Percentiles rank a stretch among this genome's conserved stretches.
Conservation (phyloP, 2,797 vertebrate genomes). For the Alectoris magna region DNA sequence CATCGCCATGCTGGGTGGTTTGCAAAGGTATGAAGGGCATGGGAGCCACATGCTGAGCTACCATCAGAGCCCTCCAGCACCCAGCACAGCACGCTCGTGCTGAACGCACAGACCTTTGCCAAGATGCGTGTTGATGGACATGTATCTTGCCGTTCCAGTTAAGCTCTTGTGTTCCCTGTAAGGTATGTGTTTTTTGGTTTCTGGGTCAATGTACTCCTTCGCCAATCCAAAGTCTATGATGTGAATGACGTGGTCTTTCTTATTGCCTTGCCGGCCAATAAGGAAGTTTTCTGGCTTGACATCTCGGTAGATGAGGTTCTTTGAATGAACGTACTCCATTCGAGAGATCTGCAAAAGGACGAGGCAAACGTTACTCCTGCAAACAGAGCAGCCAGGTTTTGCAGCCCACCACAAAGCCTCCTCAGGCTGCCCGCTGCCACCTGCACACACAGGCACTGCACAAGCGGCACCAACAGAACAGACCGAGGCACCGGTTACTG, state of each 20-base stretch:
- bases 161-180: slow-evolving; percentile 99
- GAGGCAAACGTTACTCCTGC: background rate
- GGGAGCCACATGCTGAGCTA: background rate
- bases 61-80: background rate
- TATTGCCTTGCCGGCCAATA: slow-evolving; percentile 96
- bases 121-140: slow-evolving; percentile 99
- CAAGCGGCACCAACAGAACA: background rate
- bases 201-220: slow-evolving; percentile 98
- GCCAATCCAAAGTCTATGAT: slow-evolving; percentile 99
- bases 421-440: background rate
- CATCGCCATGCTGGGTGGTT: background rate
- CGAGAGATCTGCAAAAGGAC: slow-evolving; percentile 87
- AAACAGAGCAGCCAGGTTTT: background rate
- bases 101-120: slow-evolving; percentile 90
- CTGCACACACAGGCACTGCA: background rate
- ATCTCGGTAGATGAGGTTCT: slow-evolving; percentile 98
- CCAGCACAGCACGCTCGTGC: accelerated
- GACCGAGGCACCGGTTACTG: background rate
- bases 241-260: slow-evolving; percentile 97
- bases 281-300: slow-evolving; percentile 99
- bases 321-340: slow-evolving; percentile 98
- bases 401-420: background rate
- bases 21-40: background rate
- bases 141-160: slow-evolving; percentile 97
- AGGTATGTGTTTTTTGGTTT: slow-evolving; percentile 99